Percentiles rank a stretch among this genome's conserved stretches.
Evolutionary conservation across 2,888 invertebrate species (phyloP).

Genomic region (Ichneumoninae sp.): DNA sequence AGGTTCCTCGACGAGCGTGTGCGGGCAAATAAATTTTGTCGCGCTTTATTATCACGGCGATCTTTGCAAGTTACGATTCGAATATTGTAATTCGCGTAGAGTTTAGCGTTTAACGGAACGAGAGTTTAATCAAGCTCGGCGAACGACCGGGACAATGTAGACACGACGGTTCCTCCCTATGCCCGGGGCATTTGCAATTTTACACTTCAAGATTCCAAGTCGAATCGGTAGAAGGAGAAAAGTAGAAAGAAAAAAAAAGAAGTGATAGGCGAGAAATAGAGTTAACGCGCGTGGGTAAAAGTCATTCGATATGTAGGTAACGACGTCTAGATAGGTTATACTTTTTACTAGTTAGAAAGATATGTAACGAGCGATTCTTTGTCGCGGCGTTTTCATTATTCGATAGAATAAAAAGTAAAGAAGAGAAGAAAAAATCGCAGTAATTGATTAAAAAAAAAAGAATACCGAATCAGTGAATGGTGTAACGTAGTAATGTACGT

Average conservation of each 20-base stretch:
- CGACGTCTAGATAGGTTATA: slow-evolving; percentile 60
- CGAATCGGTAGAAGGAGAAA: slow-evolving; percentile 40
- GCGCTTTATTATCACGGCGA: slow-evolving; percentile 29
- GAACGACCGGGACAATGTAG: slow-evolving; percentile 25
- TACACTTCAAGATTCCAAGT: slow-evolving; percentile 44
- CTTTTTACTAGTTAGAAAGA: slow-evolving; percentile 40
- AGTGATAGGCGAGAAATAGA: background rate
- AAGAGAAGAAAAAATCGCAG: slow-evolving; percentile 16
- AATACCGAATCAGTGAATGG: slow-evolving; percentile 31
- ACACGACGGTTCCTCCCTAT: slow-evolving; percentile 63
- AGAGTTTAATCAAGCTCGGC: slow-evolving; percentile 6
- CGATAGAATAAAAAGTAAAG: slow-evolving; percentile 33
- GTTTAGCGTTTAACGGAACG: background rate
- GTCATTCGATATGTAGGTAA: slow-evolving; percentile 65
- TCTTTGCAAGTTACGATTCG: slow-evolving; percentile 20
- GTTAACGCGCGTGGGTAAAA: slow-evolving; percentile 55
- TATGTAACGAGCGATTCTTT: slow-evolving; percentile 10
- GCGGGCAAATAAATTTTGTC: background rate
- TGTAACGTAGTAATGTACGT: slow-evolving; percentile 44
- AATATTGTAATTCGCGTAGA: slow-evolving; percentile 31
- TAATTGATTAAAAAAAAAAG: slow-evolving; percentile 16
- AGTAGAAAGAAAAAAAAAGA: background rate
- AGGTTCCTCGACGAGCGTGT: slow-evolving; percentile 38
- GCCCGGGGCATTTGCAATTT: slow-evolving; percentile 67
- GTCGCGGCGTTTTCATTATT: slow-evolving; percentile 39